These are phyloP conservation scores for Abscondita cerata DNA, from an alignment of 2,888 invertebrate species.

Conservation along the genomic window DNA sequence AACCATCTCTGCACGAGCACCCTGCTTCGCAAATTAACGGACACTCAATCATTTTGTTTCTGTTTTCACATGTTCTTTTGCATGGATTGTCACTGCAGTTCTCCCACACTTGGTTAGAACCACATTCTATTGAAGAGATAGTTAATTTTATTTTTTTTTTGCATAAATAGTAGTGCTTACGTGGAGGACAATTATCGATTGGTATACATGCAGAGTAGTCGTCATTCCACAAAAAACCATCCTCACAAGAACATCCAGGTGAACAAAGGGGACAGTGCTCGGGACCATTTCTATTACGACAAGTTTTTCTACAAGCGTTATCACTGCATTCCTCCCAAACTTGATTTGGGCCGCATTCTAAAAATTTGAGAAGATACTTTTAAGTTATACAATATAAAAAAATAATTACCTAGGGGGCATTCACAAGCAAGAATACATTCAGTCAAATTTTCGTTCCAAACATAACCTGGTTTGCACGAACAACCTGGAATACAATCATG, in stretches of 20 bases:
- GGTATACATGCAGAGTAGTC: neutral
- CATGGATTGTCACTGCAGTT: neutral
- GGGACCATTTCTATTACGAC: neutral
- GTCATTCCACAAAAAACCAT: neutral
- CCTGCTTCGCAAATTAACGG: neutral
- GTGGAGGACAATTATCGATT: neutral
- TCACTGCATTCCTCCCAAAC: neutral
- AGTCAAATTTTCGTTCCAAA: neutral
- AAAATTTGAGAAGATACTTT: no score
- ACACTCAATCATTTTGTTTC: neutral
- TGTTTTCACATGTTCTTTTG: neutral
- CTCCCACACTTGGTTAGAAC: neutral
- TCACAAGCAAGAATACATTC: neutral
- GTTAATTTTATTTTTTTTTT: neutral
- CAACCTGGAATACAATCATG: neutral
- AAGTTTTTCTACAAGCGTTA: neutral
- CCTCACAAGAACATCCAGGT: neutral
- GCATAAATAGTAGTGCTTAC: neutral
- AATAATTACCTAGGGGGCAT: neutral
- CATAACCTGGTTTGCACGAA: neutral
- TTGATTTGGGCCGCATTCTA: neutral
- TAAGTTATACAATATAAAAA: neutral
- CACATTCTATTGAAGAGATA: neutral
- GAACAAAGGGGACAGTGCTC: neutral
- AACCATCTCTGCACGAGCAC: neutral